Percentiles rank a stretch among this genome's conserved stretches.
phyloP scores from a whole-genome alignment of 2,888 invertebrate genomes.

The Auanema freiburgensis region DNA sequence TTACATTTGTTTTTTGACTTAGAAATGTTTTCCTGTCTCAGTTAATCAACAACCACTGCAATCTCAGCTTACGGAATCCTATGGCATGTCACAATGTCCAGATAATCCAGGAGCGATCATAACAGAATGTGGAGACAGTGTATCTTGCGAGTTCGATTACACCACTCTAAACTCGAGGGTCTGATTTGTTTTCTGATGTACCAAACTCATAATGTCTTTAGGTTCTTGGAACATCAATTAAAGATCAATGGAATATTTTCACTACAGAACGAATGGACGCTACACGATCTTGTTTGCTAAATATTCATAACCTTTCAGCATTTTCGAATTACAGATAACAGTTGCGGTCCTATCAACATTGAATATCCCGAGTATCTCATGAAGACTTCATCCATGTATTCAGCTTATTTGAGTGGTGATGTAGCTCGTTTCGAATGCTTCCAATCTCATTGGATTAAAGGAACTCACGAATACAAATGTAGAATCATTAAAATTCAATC shows the following conservation, averaged over 20 bases:
- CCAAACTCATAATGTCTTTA: not conserved
- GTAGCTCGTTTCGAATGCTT: conserved; percentile 53
- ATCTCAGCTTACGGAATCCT: conserved; percentile 45
- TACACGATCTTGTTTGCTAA: conserved; percentile 49
- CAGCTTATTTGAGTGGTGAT: conserved; percentile 48
- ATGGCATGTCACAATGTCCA: conserved; percentile 56
- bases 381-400: conserved; percentile 48
- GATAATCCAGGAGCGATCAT: conserved; percentile 59
- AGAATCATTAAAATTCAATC: too few relatives aligned
- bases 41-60: conserved; percentile 57
- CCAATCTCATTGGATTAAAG: conserved; percentile 55
- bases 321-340: conserved; percentile 51
- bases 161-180: conserved; percentile 56
- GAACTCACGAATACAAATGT: conserved; percentile 50
- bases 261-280: conserved; percentile 52
- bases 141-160: conserved; percentile 52
- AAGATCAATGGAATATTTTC: conserved; percentile 48
- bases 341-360: conserved; percentile 62
- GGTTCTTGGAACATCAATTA: conserved; percentile 34
- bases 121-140: conserved; percentile 47
- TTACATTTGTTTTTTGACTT: not conserved
- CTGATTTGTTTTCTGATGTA: too few relatives aligned
- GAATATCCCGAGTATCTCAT: conserved; percentile 59
- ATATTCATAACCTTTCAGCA: not conserved
- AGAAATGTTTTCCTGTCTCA: conserved; percentile 25